A percentile compares a stretch with the other conserved stretches of the same genome.
Conservation (phyloP, 2,113 vertebrate species). For the Equus przewalskii region DNA sequence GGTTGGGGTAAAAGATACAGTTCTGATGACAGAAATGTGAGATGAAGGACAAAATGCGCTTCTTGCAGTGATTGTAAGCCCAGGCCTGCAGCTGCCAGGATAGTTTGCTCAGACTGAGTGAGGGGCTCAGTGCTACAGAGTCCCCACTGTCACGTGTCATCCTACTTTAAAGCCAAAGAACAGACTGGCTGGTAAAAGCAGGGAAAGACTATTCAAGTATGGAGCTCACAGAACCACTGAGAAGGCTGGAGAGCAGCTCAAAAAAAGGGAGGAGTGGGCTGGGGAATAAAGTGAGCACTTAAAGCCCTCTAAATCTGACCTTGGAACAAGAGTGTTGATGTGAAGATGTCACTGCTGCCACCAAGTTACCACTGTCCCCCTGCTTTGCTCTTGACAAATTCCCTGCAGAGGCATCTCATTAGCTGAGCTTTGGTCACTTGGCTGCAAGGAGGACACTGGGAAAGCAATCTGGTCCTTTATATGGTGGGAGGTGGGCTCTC, state of each 20-base stretch:
- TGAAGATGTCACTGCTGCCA: background rate
- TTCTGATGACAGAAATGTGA: background rate
- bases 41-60: background rate
- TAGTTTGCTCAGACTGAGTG: background rate
- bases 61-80: background rate
- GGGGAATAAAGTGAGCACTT: background rate
- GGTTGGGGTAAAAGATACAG: background rate
- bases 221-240: background rate
- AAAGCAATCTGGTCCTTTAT: background rate
- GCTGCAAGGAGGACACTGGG: background rate
- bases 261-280: too few species aligned
- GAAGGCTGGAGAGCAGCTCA: background rate
- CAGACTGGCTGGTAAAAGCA: background rate
- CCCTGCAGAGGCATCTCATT: background rate
- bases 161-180: background rate
- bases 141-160: background rate
- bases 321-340: background rate
- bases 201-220: background rate
- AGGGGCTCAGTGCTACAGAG: background rate
- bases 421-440: background rate
- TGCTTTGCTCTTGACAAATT: background rate
- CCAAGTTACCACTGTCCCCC: background rate
- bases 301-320: background rate
- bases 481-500: background rate
- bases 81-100: background rate